Percentiles rank a stretch among this genome's conserved stretches.
These are phyloP conservation scores for Trichonephila clavipes DNA, from an alignment of 1,140 invertebrate genomes.

Conservation along the genomic window DNA sequence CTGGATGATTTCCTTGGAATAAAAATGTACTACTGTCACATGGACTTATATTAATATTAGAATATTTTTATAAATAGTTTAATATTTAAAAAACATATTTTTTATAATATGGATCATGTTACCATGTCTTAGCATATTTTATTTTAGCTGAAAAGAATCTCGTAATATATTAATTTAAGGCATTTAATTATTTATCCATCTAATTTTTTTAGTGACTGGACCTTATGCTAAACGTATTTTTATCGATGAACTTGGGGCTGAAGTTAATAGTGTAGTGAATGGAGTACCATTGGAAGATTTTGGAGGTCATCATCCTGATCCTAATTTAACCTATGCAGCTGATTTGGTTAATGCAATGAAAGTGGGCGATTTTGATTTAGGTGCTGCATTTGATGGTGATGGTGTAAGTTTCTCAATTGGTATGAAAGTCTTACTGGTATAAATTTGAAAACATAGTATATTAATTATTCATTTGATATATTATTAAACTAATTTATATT, in stretches of 20 bases:
- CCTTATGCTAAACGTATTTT: slow-evolving; percentile 96
- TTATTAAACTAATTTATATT: no score
- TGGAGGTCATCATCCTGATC: slow-evolving; percentile 98
- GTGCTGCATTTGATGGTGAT: slow-evolving; percentile 94
- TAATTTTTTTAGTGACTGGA: slow-evolving; percentile 90
- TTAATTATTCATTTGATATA: no score
- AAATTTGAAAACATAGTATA: neutral
- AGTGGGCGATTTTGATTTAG: slow-evolving; percentile 93
- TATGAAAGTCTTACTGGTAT: neutral
- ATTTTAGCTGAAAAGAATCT: no score
- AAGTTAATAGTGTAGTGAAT: slow-evolving; percentile 86
- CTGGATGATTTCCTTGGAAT: no score
- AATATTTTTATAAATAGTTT: no score
- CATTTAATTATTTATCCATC: neutral
- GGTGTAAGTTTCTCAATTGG: slow-evolving; percentile 38
- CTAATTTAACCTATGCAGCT: slow-evolving; percentile 97
- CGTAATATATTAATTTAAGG: no score
- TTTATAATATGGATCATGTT: no score
- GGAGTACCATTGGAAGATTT: slow-evolving; percentile 94
- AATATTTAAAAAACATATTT: no score
- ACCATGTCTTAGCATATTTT: no score
- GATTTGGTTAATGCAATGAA: slow-evolving; percentile 90
- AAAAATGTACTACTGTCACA: no score
- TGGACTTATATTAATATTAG: no score
- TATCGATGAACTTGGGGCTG: slow-evolving; percentile 90